Percentiles rank a stretch among this genome's conserved stretches.
phyloP scores from a whole-genome alignment of 2,888 invertebrate species.

The Mechanitis mazaeus region DNA sequence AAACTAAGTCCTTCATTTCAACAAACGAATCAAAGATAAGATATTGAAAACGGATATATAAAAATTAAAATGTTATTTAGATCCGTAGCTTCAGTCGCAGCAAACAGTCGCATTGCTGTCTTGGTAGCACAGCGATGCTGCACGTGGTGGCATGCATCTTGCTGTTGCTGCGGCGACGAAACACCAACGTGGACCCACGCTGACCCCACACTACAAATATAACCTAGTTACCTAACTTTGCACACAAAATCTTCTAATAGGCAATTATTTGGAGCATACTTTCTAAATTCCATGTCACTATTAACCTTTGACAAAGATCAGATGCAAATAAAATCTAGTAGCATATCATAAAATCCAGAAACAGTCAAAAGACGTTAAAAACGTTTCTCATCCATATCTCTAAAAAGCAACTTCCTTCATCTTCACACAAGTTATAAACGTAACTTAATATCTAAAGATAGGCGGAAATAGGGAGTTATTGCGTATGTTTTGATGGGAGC shows the following conservation, averaged over 20 bases:
- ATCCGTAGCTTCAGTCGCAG: slow-evolving; percentile 34
- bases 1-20: no score
- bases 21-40: no score
- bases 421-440: slow-evolving; percentile 19
- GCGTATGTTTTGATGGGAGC: slow-evolving; percentile 67
- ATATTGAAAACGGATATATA: background rate
- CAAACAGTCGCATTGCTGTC: slow-evolving; percentile 55
- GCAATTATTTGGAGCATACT: no score
- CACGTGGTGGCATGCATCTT: slow-evolving; percentile 58
- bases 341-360: no score
- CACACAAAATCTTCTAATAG: background rate
- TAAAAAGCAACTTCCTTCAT: no score
- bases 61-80: slow-evolving; percentile 8
- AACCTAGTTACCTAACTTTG: slow-evolving; percentile 30
- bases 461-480: slow-evolving; percentile 42
- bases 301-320: no score
- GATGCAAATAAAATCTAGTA: no score
- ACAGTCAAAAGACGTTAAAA: no score
- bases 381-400: no score
- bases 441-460: slow-evolving; percentile 27
- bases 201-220: slow-evolving; percentile 44
- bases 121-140: slow-evolving; percentile 47
- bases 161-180: slow-evolving; percentile 45
- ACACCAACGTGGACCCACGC: slow-evolving; percentile 41
- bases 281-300: no score